Percentiles rank a stretch among this genome's conserved stretches.
These are phyloP conservation scores for Cromileptes altivelis DNA, from an alignment of 2,113 vertebrate genomes.

Conservation along the genomic window DNA sequence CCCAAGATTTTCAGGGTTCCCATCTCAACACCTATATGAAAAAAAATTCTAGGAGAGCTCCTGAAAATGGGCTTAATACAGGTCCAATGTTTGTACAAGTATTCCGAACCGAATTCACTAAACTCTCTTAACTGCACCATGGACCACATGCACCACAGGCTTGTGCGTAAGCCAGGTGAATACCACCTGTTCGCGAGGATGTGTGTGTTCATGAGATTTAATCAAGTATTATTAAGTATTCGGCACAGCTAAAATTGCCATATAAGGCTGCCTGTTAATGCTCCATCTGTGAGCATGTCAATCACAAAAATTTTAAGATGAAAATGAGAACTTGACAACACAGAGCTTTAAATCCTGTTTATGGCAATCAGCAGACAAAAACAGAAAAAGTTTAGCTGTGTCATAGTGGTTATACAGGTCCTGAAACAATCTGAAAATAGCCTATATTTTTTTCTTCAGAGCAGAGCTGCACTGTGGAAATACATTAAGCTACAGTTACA, in stretches of 20 bases:
- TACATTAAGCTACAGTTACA: neutral
- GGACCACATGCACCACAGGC: neutral
- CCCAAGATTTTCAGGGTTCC: too few species aligned
- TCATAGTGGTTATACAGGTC: too few species aligned
- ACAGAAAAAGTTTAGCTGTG: neutral
- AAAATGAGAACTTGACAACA: neutral
- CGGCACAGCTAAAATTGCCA: neutral
- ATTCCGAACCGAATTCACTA: neutral
- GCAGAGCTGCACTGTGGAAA: neutral
- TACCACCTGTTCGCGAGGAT: neutral
- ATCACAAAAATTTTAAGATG: neutral
- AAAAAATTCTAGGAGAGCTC: too few species aligned
- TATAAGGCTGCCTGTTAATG: neutral
- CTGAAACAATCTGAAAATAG: too few species aligned
- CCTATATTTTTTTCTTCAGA: neutral
- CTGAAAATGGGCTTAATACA: too few species aligned
- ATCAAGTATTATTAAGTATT: too few species aligned
- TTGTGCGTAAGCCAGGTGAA: neutral
- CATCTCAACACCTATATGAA: too few species aligned
- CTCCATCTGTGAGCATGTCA: neutral
- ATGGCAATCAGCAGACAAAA: neutral
- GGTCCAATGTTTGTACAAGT: too few species aligned
- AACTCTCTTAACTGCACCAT: neutral
- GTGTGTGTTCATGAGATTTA: neutral
- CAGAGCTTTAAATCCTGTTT: neutral